These are phyloP conservation scores for Oxytorus armatus DNA, from an alignment of 2,888 invertebrate genomes.

Conservation along the genomic window DNA sequence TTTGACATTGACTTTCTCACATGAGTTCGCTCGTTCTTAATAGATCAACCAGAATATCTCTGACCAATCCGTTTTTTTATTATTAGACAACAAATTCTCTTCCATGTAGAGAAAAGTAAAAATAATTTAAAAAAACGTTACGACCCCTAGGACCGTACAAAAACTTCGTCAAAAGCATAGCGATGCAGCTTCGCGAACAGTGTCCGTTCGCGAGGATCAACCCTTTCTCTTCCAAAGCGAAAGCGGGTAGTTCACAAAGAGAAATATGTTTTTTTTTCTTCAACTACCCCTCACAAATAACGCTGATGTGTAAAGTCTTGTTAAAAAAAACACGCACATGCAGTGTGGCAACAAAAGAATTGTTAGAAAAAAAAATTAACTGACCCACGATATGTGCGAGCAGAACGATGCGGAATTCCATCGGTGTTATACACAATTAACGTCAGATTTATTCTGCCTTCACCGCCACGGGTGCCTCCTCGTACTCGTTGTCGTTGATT, in stretches of 20 bases:
- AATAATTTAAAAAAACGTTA: background rate
- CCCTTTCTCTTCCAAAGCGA: constrained; percentile 10
- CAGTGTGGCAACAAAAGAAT: background rate
- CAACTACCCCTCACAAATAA: background rate
- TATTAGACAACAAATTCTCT: no score
- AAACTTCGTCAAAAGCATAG: background rate
- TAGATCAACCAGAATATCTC: no score
- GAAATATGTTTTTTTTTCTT: background rate
- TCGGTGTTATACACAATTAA: constrained; percentile 70
- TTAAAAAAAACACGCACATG: background rate
- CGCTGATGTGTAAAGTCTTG: background rate
- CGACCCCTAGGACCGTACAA: background rate
- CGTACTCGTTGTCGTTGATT: constrained; percentile 44
- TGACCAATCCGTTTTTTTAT: no score
- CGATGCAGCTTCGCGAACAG: constrained; percentile 9
- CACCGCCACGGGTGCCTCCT: constrained; percentile 19
- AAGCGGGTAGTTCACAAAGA: background rate
- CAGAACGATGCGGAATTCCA: constrained; percentile 79
- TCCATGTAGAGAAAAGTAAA: background rate
- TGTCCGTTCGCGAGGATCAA: constrained; percentile 27
- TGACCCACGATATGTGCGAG: constrained; percentile 76
- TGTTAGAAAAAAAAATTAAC: constrained; percentile 40
- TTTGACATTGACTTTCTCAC: background rate
- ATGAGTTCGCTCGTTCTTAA: no score
- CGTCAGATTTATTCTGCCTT: constrained; percentile 27